Evolutionary conservation across 2,113 vertebrate genomes (phyloP).

Genomic region (Muntiacus reevesi): DNA sequence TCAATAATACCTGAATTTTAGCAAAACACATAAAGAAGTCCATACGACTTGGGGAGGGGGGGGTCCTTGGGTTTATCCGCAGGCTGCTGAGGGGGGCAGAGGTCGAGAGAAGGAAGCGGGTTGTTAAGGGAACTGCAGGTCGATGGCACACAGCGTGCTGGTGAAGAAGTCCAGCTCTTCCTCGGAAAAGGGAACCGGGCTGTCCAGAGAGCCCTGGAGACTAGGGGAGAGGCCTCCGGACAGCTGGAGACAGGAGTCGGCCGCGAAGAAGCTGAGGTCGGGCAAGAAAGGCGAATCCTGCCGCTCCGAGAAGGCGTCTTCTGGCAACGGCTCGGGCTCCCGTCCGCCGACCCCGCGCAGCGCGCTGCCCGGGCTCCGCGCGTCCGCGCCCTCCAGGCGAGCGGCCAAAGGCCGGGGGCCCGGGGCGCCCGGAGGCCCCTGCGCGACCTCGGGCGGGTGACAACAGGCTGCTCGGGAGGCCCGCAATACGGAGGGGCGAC

Average conservation of each 20-base stretch:
- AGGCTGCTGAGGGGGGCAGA: neutral
- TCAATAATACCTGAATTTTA: conserved; percentile 82
- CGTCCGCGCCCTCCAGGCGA: neutral
- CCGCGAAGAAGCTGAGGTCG: conserved; percentile 86
- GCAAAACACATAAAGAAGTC: conserved; percentile 49
- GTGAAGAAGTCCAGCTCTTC: conserved; percentile 95
- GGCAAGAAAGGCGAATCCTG: conserved; percentile 82
- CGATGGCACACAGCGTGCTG: conserved; percentile 93
- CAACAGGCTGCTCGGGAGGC: conserved; percentile 75
- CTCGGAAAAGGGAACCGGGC: conserved; percentile 91
- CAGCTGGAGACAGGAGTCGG: conserved; percentile 86
- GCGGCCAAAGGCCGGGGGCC: neutral
- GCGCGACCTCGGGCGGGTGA: neutral
- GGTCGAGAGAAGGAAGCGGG: neutral
- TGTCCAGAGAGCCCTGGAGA: conserved; percentile 86
- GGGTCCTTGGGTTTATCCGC: neutral
- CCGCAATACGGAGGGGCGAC: conserved; percentile 73
- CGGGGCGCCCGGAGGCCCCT: neutral
- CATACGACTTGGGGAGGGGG: neutral
- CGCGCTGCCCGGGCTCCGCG: conserved; percentile 69
- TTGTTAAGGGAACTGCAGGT: conserved; percentile 88
- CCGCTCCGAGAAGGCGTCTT: conserved; percentile 77
- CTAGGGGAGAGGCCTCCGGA: conserved; percentile 83
- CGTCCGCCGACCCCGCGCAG: conserved; percentile 45
- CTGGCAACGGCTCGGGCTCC: conserved; percentile 20